Base-by-base conservation (phyloP, 2,888 invertebrate genomes). In the Heliconius sara region DNA sequence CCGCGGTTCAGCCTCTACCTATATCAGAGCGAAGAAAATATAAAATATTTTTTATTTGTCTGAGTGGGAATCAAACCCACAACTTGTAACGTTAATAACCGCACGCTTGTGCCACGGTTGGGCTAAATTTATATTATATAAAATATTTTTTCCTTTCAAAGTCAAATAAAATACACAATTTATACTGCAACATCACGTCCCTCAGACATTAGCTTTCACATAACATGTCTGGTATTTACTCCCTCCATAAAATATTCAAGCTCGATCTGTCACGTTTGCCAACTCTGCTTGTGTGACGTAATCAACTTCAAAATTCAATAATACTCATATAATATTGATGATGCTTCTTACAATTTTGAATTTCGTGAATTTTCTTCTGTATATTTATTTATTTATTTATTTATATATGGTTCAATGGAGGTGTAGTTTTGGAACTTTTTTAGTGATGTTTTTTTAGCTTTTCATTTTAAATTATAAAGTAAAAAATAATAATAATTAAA, bases 231-330 rank as follows among this genome's bases (percentile, higher is more conserved):
- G 57, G n/a, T 73, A 60, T 57, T 73, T 73, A 60, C 73, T 70
- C 73, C 60, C 73, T 73, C 34, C 34, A 72, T 81, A 74, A 79
- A 81, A 76, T 78, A 71, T 76, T 79, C 74, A 70, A 63, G 63
- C 73, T 57, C 34, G 68, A 77, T 74, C 74, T 73, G 81, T 81
- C 79, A 79, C 81, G 77, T 77, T 70, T 65, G 67, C 67, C 63
- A 76, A 76, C 67, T 76, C 39, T 25, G 70, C 70, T 68, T 68
- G 78, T 57, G 78, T 78, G 76, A 75, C 63, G 60, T 80, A 77
- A 78, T 74, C 65, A 76, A 76, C 75, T 80, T 65, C 43, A 60
- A 76, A 80, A 71, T 71, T 80, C 66, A 71, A 76, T 78, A 76
- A 78, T 25, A 39, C 60, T 19, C n/a, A 73, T 73, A 60, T 73